These are phyloP conservation scores for Proteles cristata DNA, from an alignment of 2,113 vertebrate genomes.

Conservation along the genomic window DNA sequence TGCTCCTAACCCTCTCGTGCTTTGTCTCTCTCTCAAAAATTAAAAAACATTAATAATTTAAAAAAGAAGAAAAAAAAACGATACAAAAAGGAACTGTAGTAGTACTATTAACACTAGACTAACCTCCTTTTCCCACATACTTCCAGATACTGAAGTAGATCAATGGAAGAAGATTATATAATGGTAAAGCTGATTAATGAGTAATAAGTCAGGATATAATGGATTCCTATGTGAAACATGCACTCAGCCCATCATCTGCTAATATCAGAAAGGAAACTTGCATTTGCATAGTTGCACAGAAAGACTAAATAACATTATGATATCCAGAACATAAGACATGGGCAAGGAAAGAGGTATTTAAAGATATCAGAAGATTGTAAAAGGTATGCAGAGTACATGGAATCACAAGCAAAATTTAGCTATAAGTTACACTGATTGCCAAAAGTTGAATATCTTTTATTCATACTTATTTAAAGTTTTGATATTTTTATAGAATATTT, in stretches of 20 bases:
- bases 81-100: neutral
- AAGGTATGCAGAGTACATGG: neutral
- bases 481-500: neutral
- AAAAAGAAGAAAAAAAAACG: neutral
- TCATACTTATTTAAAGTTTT: neutral
- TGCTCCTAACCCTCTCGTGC: no score
- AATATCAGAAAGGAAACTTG: neutral
- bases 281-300: neutral
- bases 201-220: neutral
- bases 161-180: neutral
- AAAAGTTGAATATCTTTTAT: neutral
- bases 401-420: neutral
- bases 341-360: neutral
- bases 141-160: neutral
- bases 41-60: no score
- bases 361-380: neutral
- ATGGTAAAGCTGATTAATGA: neutral
- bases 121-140: neutral
- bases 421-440: neutral
- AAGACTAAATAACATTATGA: neutral
- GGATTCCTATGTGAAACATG: neutral
- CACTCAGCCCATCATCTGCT: neutral
- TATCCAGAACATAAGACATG: neutral
- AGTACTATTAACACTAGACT: neutral
- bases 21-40: no score